phyloP scores from a whole-genome alignment of 2,113 vertebrate species.

The Dasyprocta punctata region DNA sequence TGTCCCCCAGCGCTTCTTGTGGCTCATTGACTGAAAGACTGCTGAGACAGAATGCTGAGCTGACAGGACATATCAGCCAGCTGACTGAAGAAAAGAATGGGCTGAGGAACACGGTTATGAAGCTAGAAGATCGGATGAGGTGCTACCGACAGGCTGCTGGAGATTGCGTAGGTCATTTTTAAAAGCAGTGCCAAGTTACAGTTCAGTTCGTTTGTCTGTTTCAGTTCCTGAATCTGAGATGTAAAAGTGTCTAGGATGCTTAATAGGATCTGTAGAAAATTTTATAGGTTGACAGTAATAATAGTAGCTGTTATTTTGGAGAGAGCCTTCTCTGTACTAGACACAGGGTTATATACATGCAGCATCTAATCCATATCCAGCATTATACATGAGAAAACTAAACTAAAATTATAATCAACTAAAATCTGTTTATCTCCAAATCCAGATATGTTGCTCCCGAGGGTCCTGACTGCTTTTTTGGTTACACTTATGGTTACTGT shows the following conservation, averaged over 20 bases:
- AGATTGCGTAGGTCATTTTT: conserved; percentile 84
- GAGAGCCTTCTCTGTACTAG: background rate
- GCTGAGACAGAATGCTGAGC: conserved; percentile 95
- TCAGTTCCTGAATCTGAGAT: background rate
- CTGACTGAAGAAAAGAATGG: conserved; percentile 98
- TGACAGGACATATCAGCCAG: conserved; percentile 94
- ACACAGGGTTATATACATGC: background rate
- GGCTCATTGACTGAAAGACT: conserved; percentile 92
- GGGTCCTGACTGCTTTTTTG: background rate
- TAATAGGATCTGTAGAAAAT: background rate
- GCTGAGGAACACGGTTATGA: conserved; percentile 92
- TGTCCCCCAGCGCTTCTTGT: conserved; percentile 84
- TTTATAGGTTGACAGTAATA: background rate
- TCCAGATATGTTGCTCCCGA: background rate
- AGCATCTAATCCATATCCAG: background rate
- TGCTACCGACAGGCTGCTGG: conserved; percentile 85
- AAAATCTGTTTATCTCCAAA: background rate
- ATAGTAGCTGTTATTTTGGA: background rate
- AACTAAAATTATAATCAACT: background rate
- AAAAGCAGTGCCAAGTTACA: background rate
- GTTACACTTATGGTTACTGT: background rate
- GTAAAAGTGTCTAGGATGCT: background rate
- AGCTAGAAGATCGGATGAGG: conserved; percentile 92
- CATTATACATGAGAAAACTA: background rate
- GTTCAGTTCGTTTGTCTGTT: background rate